phyloP scores from a whole-genome alignment of 2,797 vertebrate genomes.

The Parambassis ranga region DNA sequence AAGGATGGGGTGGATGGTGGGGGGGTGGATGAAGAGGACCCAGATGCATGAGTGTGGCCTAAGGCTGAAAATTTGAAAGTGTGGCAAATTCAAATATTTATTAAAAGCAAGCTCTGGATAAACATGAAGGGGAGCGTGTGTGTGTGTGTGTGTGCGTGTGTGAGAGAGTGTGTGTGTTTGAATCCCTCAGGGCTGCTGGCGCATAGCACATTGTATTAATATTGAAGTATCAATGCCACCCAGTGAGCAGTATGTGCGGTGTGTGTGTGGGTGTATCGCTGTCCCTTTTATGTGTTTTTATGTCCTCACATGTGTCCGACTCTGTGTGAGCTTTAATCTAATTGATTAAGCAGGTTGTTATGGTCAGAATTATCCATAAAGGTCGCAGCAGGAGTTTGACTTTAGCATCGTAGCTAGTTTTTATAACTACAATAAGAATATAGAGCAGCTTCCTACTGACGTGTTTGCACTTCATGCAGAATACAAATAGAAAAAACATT shows the following conservation, averaged over 20 bases:
- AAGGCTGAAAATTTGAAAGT: conserved; percentile 78
- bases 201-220: conserved; percentile 76
- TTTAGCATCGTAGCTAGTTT: background rate
- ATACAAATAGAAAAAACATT: too few species aligned
- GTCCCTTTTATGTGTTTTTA: background rate
- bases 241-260: conserved; percentile 36
- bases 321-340: conserved; percentile 13
- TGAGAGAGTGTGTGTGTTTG: conserved; percentile 24
- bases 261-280: conserved; percentile 20
- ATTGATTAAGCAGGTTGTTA: conserved; percentile 27
- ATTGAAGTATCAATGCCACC: conserved; percentile 60
- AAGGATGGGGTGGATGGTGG: background rate
- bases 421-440: background rate
- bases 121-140: conserved; percentile 73
- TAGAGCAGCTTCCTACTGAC: conserved; percentile 12
- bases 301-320: background rate
- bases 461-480: conserved; percentile 50
- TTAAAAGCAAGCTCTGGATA: conserved; percentile 82
- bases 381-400: background rate
- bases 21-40: conserved; percentile 51
- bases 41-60: conserved; percentile 76
- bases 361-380: conserved; percentile 15
- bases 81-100: conserved; percentile 86
- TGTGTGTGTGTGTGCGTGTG: conserved; percentile 37
- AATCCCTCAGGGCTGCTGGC: conserved; percentile 66